These are phyloP conservation scores for Palloptera scutellata DNA, from an alignment of 2,888 invertebrate species.

Conservation along the genomic window DNA sequence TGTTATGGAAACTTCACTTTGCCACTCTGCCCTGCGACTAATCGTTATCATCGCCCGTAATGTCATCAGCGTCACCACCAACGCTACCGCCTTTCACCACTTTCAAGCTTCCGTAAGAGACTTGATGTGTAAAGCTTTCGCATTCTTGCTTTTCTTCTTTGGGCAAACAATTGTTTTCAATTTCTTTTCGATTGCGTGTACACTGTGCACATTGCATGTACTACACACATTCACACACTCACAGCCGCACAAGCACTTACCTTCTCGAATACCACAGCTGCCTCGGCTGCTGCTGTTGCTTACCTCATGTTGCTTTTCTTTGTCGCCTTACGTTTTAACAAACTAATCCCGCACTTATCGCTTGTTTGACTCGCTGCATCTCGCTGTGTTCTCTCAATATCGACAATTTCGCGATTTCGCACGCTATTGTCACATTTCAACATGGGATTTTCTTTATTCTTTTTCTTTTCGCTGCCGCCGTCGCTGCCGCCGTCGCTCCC, in stretches of 20 bases:
- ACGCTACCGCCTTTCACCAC: too few relatives aligned
- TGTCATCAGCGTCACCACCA: too few relatives aligned
- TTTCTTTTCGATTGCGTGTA: too few relatives aligned
- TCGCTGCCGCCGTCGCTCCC: too few relatives aligned
- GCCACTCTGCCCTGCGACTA: too few relatives aligned
- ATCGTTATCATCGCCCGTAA: too few relatives aligned
- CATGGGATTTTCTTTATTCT: constrained; percentile 4
- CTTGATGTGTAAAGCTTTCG: too few relatives aligned
- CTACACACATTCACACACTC: not conserved
- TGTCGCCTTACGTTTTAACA: not conserved
- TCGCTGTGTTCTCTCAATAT: not conserved
- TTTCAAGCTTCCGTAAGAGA: too few relatives aligned
- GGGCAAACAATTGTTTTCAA: too few relatives aligned
- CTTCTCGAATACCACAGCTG: not conserved
- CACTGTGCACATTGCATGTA: not conserved
- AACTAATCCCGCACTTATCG: constrained; percentile 9
- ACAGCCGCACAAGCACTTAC: not conserved
- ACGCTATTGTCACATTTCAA: not conserved
- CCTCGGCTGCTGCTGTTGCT: not conserved
- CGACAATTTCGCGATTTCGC: not conserved
- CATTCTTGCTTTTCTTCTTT: too few relatives aligned
- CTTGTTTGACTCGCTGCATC: constrained; percentile 1
- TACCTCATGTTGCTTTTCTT: not conserved
- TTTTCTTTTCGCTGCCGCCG: too few relatives aligned
- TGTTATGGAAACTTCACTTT: too few relatives aligned